phyloP scores from a whole-genome alignment of 2,888 invertebrate genomes.

The Proisotoma minuta region DNA sequence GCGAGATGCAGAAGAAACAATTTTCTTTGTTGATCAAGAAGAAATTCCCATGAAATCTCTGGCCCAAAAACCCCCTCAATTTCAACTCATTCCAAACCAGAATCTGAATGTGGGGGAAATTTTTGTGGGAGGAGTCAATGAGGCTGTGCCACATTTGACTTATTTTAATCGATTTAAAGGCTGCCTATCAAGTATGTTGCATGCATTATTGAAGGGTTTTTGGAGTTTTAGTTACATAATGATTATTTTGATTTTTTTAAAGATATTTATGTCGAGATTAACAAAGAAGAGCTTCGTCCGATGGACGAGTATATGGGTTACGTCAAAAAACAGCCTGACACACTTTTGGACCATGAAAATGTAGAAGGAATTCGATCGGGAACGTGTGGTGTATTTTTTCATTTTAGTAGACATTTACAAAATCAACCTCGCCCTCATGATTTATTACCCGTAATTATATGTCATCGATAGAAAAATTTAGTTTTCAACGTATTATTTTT shows the following conservation, averaged over 20 bases:
- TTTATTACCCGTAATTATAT: constrained; percentile 2
- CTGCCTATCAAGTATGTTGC: constrained; percentile 74
- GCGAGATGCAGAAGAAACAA: constrained; percentile 67
- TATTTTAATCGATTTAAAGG: constrained; percentile 83
- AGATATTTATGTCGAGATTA: constrained; percentile 83
- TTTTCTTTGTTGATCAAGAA: constrained; percentile 53
- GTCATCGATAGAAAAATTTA: not conserved
- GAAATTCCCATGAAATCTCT: constrained; percentile 28
- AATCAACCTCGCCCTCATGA: constrained; percentile 26
- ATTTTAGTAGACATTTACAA: too few relatives aligned
- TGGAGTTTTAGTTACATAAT: not conserved
- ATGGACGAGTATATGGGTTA: constrained; percentile 89
- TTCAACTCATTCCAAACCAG: constrained; percentile 10
- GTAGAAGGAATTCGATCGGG: constrained; percentile 69
- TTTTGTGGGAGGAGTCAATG: constrained; percentile 80
- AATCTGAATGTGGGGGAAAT: constrained; percentile 59
- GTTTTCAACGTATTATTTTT: not conserved
- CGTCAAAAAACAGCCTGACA: constrained; percentile 69
- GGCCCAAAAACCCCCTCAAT: constrained; percentile 9
- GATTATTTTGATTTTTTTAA: constrained; percentile 43
- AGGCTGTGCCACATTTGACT: constrained; percentile 69
- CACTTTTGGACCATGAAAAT: constrained; percentile 66
- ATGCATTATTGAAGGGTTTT: not conserved
- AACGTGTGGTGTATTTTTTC: constrained; percentile 67
- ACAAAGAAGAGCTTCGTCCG: constrained; percentile 75